These are phyloP conservation scores for Iselma pallidipennis DNA, from an alignment of 2,888 invertebrate species.

Conservation along the genomic window DNA sequence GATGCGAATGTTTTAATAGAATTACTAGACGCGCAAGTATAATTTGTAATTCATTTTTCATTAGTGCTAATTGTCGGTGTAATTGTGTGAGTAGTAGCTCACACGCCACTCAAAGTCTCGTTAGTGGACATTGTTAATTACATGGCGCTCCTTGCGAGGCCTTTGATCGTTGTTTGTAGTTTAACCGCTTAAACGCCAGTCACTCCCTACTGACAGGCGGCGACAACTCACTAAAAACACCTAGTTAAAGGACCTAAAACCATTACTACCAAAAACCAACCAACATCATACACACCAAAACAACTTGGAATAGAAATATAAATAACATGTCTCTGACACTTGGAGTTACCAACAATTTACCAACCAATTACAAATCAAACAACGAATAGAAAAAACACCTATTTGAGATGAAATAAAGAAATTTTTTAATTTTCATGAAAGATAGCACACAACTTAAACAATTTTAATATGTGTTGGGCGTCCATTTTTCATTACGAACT, in stretches of 20 bases:
- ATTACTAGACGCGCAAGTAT: slow-evolving; percentile 34
- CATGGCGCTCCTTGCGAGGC: slow-evolving; percentile 44
- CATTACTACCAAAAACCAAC: background rate
- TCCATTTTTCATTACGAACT: slow-evolving; percentile 47
- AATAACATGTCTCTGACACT: background rate
- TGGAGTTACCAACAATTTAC: background rate
- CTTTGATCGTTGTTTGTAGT: slow-evolving; percentile 34
- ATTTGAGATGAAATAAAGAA: no score
- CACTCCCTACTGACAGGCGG: slow-evolving; percentile 11
- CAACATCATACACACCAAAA: no score
- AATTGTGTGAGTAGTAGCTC: slow-evolving; percentile 44
- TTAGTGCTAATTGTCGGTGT: slow-evolving; percentile 49
- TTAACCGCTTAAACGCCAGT: slow-evolving; percentile 21
- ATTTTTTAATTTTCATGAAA: no score
- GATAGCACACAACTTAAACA: slow-evolving; percentile 24
- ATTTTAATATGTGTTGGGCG: slow-evolving; percentile 43
- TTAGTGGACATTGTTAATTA: slow-evolving; percentile 52
- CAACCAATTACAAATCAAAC: no score
- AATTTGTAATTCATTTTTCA: slow-evolving; percentile 51
- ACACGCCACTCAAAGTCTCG: slow-evolving; percentile 50
- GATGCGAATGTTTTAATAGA: slow-evolving; percentile 35
- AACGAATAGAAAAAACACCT: no score
- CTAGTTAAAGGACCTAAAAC: background rate
- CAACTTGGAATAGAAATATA: background rate
- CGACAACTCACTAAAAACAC: slow-evolving; percentile 9